A percentile compares a stretch with the other conserved stretches of the same genome.
phyloP scores from a whole-genome alignment of 1,140 invertebrate genomes.

The Papilio helenus region DNA sequence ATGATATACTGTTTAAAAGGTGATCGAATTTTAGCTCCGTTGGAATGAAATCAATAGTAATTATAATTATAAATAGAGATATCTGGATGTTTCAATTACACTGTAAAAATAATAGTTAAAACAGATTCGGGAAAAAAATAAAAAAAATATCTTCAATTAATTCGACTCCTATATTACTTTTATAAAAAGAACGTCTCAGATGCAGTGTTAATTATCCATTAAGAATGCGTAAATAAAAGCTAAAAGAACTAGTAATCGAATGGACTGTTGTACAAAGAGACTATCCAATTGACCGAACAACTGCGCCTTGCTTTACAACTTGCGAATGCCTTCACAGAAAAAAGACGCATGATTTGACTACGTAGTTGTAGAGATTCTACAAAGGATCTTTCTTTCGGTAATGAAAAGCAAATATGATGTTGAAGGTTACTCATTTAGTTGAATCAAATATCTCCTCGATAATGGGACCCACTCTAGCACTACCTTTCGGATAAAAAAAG shows the following conservation, averaged over 20 bases:
- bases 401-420: too few relatives aligned
- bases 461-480: too few relatives aligned
- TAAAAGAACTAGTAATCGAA: constrained; percentile 19
- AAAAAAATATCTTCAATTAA: neutral
- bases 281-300: constrained; percentile 32
- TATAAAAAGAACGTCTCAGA: constrained; percentile 2
- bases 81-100: too few relatives aligned
- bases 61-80: too few relatives aligned
- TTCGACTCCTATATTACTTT: neutral
- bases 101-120: neutral
- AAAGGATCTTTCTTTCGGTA: too few relatives aligned
- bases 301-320: constrained; percentile 29
- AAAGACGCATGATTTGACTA: neutral
- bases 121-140: neutral
- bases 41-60: too few relatives aligned
- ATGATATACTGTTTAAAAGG: neutral
- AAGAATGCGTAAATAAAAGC: constrained; percentile 12
- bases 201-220: constrained; percentile 4
- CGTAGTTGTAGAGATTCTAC: too few relatives aligned
- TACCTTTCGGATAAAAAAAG: too few relatives aligned
- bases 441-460: too few relatives aligned
- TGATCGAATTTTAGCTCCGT: too few relatives aligned
- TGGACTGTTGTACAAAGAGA: constrained; percentile 29
- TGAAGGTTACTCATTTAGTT: too few relatives aligned
- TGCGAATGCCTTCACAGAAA: neutral